Conservation (phyloP, 2,113 vertebrate species). For the Varanus komodoensis region DNA sequence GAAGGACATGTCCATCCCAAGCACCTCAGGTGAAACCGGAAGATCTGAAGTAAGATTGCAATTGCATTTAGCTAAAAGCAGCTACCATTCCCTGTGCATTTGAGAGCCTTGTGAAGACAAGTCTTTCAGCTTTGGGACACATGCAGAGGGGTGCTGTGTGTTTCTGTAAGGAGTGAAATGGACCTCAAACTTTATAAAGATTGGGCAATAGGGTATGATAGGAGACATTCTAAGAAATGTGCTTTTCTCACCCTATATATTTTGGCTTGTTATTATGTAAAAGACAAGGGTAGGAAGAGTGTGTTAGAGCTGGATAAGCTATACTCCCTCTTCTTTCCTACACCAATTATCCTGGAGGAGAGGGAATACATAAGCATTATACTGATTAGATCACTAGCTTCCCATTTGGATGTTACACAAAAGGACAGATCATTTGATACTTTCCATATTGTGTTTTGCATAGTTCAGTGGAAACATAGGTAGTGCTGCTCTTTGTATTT, state of each 20-base stretch:
- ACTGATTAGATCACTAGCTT: neutral
- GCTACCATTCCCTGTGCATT: too few relatives aligned
- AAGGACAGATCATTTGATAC: neutral
- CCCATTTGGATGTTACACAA: neutral
- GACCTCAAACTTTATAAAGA: too few relatives aligned
- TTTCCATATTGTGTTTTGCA: neutral
- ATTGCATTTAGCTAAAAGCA: too few relatives aligned
- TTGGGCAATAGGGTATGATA: too few relatives aligned
- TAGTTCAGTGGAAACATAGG: neutral
- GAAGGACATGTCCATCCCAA: too few relatives aligned
- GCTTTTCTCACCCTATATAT: neutral
- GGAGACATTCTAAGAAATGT: neutral
- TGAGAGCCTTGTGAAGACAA: too few relatives aligned
- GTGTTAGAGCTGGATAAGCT: neutral
- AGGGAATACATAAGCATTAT: conserved; percentile 5
- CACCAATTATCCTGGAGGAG: neutral
- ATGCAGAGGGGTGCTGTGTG: too few relatives aligned
- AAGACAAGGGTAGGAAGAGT: neutral
- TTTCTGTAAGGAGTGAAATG: neutral
- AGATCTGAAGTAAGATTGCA: too few relatives aligned
- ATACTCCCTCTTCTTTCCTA: rapidly evolving
- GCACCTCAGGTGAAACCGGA: too few relatives aligned
- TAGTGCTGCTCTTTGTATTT: rapidly evolving
- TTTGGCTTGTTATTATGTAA: neutral
- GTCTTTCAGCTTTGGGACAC: too few relatives aligned